Percentiles rank a stretch among this genome's conserved stretches.
phyloP scores from a whole-genome alignment of 2,797 vertebrate genomes.

The Lophotriccus pileatus region DNA sequence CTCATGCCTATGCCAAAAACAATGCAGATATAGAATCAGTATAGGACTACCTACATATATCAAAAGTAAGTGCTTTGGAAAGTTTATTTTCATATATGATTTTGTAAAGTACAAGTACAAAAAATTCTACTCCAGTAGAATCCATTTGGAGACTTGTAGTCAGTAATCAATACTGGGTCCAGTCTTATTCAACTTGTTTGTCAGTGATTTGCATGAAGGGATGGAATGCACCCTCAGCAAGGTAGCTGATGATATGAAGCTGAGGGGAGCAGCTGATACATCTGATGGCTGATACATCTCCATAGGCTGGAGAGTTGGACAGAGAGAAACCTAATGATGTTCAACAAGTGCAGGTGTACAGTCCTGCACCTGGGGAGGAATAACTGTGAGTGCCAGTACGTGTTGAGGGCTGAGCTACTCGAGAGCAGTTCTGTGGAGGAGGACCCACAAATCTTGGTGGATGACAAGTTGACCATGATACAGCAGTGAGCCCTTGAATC shows the following conservation, averaged over 20 bases:
- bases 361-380: not conserved
- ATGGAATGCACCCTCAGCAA: not conserved
- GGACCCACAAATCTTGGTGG: not conserved
- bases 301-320: not conserved
- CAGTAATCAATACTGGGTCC: not conserved
- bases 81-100: not conserved
- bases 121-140: not conserved
- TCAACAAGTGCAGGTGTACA: not conserved
- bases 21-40: not conserved
- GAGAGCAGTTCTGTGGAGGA: not conserved
- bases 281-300: not conserved
- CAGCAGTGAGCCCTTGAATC: not conserved
- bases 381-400: not conserved
- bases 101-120: not conserved
- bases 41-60: not conserved
- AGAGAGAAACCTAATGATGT: not conserved
- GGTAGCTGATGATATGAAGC: not conserved
- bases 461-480: not conserved
- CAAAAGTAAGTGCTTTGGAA: not conserved
- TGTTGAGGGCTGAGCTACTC: not conserved
- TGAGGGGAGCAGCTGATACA: not conserved
- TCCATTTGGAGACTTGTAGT: not conserved
- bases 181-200: not conserved
- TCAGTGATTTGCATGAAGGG: rapidly evolving
- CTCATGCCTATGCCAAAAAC: not conserved